Conservation (phyloP, 2,888 invertebrate species). For the Lumbricus terrestris region DNA sequence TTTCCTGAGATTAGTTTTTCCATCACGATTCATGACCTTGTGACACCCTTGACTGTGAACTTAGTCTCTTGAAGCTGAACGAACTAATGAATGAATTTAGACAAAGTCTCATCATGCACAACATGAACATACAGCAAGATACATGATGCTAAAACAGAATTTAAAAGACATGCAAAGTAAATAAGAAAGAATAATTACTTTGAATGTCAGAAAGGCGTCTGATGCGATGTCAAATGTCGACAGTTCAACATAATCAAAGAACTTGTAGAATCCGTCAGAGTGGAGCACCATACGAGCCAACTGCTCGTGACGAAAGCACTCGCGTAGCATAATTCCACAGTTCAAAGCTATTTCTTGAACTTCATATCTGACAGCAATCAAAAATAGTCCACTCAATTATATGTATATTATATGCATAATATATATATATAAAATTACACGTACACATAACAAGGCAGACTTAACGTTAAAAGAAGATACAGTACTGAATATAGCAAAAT, state of each 20-base stretch:
- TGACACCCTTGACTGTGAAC: too few species aligned
- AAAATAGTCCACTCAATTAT: neutral
- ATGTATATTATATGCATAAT: too few species aligned
- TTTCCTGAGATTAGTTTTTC: too few species aligned
- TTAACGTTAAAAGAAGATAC: too few species aligned
- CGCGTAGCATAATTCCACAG: slow-evolving; percentile 97
- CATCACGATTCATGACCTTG: too few species aligned
- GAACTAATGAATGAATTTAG: neutral
- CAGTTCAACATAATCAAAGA: slow-evolving; percentile 99
- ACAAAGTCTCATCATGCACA: neutral
- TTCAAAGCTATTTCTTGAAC: slow-evolving; percentile 97
- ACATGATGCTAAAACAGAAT: neutral
- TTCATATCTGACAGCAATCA: slow-evolving; percentile 75
- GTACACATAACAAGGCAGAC: neutral
- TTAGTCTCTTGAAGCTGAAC: too few species aligned
- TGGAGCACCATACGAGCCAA: slow-evolving; percentile 97
- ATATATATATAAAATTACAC: neutral
- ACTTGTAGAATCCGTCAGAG: slow-evolving; percentile 97
- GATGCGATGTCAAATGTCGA: slow-evolving; percentile 99
- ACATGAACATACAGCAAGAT: neutral
- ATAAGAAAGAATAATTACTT: slow-evolving; percentile 68
- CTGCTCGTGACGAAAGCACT: slow-evolving; percentile 94
- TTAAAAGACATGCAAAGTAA: neutral
- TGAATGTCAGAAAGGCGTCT: slow-evolving; percentile 99
- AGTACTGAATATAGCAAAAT: too few species aligned